Percentiles rank a stretch among this genome's conserved stretches.
These are phyloP conservation scores for Lochmaea crataegi DNA, from an alignment of 2,888 invertebrate species.

Conservation along the genomic window DNA sequence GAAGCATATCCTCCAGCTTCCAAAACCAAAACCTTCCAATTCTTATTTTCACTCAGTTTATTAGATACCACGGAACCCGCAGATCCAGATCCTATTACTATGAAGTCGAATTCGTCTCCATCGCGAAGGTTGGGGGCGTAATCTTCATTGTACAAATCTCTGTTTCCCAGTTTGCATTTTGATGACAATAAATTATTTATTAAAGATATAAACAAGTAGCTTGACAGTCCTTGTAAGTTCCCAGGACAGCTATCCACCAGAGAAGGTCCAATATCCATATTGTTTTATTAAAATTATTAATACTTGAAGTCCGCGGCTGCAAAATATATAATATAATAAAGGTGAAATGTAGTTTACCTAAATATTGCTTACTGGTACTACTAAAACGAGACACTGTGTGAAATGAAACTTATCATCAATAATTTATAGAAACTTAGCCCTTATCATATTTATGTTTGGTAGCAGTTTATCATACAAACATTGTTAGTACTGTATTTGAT, in stretches of 20 bases:
- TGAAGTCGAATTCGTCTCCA: slow-evolving; percentile 65
- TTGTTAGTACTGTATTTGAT: slow-evolving; percentile 1
- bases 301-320: neutral
- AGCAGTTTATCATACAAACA: neutral
- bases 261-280: neutral
- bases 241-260: slow-evolving; percentile 40
- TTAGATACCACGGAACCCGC: slow-evolving; percentile 69
- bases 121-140: slow-evolving; percentile 47
- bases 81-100: slow-evolving; percentile 68
- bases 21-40: slow-evolving; percentile 67
- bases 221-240: slow-evolving; percentile 59
- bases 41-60: slow-evolving; percentile 63
- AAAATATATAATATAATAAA: neutral
- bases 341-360: neutral
- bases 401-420: neutral
- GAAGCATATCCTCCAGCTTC: slow-evolving; percentile 69
- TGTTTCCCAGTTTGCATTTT: slow-evolving; percentile 67
- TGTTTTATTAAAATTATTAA: neutral
- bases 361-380: neutral
- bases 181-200: slow-evolving; percentile 71
- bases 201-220: slow-evolving; percentile 69
- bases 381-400: neutral
- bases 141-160: slow-evolving; percentile 51
- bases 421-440: neutral
- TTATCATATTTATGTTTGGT: neutral